phyloP scores from a whole-genome alignment of 2,888 invertebrate species.

The Andrena flavipes region DNA sequence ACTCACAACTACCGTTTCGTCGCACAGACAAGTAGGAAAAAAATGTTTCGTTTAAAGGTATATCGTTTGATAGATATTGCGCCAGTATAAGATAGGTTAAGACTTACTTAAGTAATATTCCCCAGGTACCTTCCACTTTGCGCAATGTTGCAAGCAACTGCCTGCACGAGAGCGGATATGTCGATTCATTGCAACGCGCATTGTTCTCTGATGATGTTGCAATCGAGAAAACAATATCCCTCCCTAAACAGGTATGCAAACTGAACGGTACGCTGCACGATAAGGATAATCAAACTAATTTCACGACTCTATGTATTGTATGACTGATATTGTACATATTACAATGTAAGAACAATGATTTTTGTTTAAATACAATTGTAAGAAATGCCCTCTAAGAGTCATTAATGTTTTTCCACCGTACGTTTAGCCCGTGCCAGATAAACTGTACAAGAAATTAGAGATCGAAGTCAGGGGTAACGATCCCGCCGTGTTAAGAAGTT shows the following conservation, averaged over 20 bases:
- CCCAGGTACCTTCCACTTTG: constrained; percentile 37
- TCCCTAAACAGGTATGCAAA: constrained; percentile 2
- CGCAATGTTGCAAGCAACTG: constrained; percentile 3
- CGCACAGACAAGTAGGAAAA: constrained; percentile 15
- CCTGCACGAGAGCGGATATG: background rate
- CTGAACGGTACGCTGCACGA: background rate
- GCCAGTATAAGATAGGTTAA: constrained; percentile 17
- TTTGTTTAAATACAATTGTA: background rate
- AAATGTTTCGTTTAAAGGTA: constrained; percentile 56
- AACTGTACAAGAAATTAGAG: constrained; percentile 93
- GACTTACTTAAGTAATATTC: constrained; percentile 12
- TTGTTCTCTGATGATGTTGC: constrained; percentile 22
- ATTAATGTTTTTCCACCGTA: background rate
- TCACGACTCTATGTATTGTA: too few species aligned
- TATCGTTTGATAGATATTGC: background rate
- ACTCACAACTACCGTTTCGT: background rate
- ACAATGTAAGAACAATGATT: too few species aligned
- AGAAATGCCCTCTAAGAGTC: background rate
- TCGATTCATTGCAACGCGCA: background rate
- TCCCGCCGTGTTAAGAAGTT: constrained; percentile 94
- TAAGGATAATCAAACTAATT: too few species aligned
- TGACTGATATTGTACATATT: too few species aligned
- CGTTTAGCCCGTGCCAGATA: constrained; percentile 86
- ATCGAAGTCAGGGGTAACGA: constrained; percentile 96
- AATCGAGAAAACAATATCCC: background rate